Conservation (phyloP, 2,113 vertebrate species). For the Struthio camelus region DNA sequence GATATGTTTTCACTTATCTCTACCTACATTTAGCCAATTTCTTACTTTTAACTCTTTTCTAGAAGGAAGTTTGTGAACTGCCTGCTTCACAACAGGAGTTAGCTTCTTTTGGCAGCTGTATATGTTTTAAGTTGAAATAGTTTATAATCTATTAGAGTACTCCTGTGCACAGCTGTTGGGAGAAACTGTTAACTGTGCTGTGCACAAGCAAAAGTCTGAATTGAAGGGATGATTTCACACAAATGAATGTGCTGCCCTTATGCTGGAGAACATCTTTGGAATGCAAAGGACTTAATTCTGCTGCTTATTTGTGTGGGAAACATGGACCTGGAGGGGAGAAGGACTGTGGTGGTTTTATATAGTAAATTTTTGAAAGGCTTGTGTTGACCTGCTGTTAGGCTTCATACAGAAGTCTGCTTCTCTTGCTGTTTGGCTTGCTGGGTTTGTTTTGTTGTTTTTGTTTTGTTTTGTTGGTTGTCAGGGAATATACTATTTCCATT, state of each 20-base stretch:
- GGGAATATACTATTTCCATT: slow-evolving; percentile 57
- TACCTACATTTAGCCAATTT: background rate
- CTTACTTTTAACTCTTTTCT: background rate
- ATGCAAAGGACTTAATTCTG: background rate
- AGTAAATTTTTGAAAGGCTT: slow-evolving; percentile 45
- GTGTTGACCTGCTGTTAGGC: slow-evolving; percentile 52
- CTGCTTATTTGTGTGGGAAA: background rate
- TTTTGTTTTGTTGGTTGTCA: background rate
- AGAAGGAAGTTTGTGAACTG: background rate
- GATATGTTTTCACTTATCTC: background rate
- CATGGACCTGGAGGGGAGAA: background rate
- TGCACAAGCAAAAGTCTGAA: background rate
- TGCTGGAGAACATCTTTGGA: background rate
- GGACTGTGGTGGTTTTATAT: slow-evolving; percentile 1
- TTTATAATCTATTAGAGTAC: background rate
- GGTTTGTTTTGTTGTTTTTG: background rate
- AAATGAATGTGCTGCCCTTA: background rate
- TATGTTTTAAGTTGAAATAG: background rate
- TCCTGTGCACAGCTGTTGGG: background rate
- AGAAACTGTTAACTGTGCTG: background rate
- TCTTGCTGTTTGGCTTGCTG: background rate
- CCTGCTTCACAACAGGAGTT: background rate
- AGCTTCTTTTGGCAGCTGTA: background rate
- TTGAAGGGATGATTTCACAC: background rate
- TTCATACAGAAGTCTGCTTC: slow-evolving; percentile 52